Base-by-base conservation (phyloP, 1,140 invertebrate species). In the Drosophila prosaltans region DNA sequence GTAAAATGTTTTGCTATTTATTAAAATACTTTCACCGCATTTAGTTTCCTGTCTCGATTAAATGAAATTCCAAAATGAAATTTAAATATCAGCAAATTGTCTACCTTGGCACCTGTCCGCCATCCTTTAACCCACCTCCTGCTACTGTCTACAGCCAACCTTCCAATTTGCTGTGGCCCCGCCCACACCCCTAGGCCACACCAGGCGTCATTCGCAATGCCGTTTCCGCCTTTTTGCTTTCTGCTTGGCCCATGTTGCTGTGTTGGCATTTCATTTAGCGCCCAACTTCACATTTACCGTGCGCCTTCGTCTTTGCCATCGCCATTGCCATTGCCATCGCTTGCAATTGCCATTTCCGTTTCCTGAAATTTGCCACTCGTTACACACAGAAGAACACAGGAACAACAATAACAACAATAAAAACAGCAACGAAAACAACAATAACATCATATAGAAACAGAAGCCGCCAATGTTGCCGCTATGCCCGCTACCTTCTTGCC, bases 351-450 rank as follows among this genome's bases (percentile, higher is more conserved):
- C 83, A 88, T 88, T 88, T 88, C 83, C 83, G 83, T 79, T 88
- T 88, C 83, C 83, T 88, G 83, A 88, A 88, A 88, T 88, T 88
- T 88, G 83, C 83, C 83, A 88, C 86, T 86, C 82, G 74, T 84
- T 84, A 82, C 79, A 86, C 80, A 79, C 81, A 77, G 73, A 68
- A 64, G 74, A 55, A 69, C 72, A 73, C 71, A 68, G 59, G 57
- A 68, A 61, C 58, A 61, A 57, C 41, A 30, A 30, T 4, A 30
- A 30, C 28, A 30, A 30, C 28, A 30, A 30, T 4, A 30, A 30
- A 30, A 30, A 30, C 28, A 30, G 28, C 2, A 30, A 30, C 28
- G 16, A 16, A 16, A 30, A 4, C 28, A 36, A 51, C 60, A 59
- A 54, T 68, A 45, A 62, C 43, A 63, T 66, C 43, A 41, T 30